A percentile compares a stretch with the other conserved stretches of the same genome.
Conservation (phyloP, 1,140 invertebrate genomes). For the Oncopodura yosiiana region DNA sequence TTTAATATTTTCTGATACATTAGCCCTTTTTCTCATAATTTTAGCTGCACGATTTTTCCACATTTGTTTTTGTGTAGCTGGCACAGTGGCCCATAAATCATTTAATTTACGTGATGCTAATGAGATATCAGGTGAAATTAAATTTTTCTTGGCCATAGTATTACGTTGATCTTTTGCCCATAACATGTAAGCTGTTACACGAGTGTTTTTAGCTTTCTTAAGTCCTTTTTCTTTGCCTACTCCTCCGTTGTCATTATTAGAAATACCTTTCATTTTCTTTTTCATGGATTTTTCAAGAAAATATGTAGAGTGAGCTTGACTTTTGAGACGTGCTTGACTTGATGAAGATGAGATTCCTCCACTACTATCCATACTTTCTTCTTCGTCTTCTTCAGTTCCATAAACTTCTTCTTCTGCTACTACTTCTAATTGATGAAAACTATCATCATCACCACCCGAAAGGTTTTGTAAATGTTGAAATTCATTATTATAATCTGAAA, state of each 20-base stretch:
- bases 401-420: constrained; percentile 30
- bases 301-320: constrained; percentile 54
- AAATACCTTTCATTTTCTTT: constrained; percentile 55
- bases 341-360: not conserved
- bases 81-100: constrained; percentile 72
- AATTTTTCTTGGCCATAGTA: constrained; percentile 57
- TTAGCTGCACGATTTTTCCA: constrained; percentile 38
- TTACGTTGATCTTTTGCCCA: constrained; percentile 74
- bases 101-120: constrained; percentile 67
- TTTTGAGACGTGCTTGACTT: constrained; percentile 24
- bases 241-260: constrained; percentile 1
- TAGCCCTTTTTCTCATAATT: constrained; percentile 17
- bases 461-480: too few relatives aligned
- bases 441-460: not conserved
- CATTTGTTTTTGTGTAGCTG: constrained; percentile 43
- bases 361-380: constrained; percentile 19
- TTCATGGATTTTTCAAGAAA: constrained; percentile 66
- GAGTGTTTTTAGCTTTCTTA: constrained; percentile 49
- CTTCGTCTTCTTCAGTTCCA: constrained; percentile 15
- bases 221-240: not conserved
- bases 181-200: constrained; percentile 79
- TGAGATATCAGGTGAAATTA: constrained; percentile 65
- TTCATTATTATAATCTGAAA: not conserved
- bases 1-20: constrained; percentile 17
- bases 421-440: not conserved